Evolutionary conservation across 2,888 invertebrate species (phyloP), one percentile per base, ranked within the genome.

Genomic region (Amblyjoppa fuscipennis): DNA sequence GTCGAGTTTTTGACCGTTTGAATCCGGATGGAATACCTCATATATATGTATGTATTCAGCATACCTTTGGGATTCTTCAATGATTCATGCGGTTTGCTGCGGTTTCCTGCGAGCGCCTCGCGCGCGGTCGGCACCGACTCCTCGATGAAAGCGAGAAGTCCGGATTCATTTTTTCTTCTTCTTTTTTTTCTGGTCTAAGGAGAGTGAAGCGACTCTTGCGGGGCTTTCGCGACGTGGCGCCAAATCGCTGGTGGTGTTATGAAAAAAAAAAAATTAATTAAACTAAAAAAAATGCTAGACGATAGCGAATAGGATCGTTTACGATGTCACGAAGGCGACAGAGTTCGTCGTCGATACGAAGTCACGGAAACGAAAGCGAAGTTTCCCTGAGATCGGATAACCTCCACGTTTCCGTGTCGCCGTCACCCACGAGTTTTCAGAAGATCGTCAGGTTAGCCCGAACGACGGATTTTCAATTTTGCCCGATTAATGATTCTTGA

Each of bases 71-170:
- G 41, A 41, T 45, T 25, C 31, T 16, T 13, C 45, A 31, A 74
- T 74, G 61, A 74, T 74, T 81, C 84, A 53, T 78, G 84, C 38
- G 84, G 84, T 78, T 81, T 78, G 74, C 78, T 71, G 28, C 59
- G 45, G 38, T 38, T 38, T 41, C 41, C 41, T 7, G 41, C 11
- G 41, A 76, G 71, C 74, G 56, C 13, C 56, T 76, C 31, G 53
- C 9, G 9, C 31, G 53, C 9, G 41, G 41, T 41, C 41, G 41
- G 41, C 9, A 77, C 71, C 73, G 68, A 61, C 70, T 51, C 71
- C 59, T 53, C 75, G 66, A 76, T 64, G 70, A 75, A 75, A 83
- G 70, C 64, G 84, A 76, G 76, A 84, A 71, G 51, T 13, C 11
- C 16, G 70, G 28, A 49, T 73, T 56, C 31, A 41, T 56, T 45